Conservation (phyloP, 2,888 invertebrate species). For the Torymus tubicola region DNA sequence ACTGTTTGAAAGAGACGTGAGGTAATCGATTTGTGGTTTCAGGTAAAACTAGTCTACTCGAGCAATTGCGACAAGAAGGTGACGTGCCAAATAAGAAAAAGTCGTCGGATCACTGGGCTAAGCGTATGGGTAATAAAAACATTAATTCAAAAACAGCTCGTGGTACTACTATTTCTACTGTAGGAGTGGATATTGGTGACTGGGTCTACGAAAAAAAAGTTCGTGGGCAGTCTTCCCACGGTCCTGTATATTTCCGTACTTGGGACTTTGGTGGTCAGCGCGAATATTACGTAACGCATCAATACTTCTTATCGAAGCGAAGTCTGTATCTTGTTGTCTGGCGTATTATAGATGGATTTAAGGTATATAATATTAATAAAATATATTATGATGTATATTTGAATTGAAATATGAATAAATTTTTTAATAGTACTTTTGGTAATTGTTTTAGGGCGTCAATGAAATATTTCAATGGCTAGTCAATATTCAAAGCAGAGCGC, state of each 20-base stretch:
- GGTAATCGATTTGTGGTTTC: neutral
- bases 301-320: conserved; percentile 96
- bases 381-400: neutral
- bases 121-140: conserved; percentile 94
- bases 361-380: conserved; percentile 47
- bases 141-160: conserved; percentile 86
- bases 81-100: conserved; percentile 84
- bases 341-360: conserved; percentile 93
- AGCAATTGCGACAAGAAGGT: conserved; percentile 92
- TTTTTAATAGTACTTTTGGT: neutral
- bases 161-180: conserved; percentile 93
- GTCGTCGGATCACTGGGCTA: conserved; percentile 91
- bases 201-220: conserved; percentile 94
- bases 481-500: conserved; percentile 95
- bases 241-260: conserved; percentile 93
- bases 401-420: conserved; percentile 67
- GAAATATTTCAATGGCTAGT: conserved; percentile 96
- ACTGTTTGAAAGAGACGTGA: too few species aligned
- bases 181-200: conserved; percentile 97
- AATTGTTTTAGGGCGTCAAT: conserved; percentile 82
- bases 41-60: conserved; percentile 91
- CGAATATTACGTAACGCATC: conserved; percentile 99
- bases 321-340: conserved; percentile 97
- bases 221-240: conserved; percentile 84
- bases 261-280: conserved; percentile 99